Percentiles rank a stretch among this genome's conserved stretches.
These are phyloP conservation scores for Rhaphigaster nebulosa DNA, from an alignment of 2,888 invertebrate genomes.

Conservation along the genomic window DNA sequence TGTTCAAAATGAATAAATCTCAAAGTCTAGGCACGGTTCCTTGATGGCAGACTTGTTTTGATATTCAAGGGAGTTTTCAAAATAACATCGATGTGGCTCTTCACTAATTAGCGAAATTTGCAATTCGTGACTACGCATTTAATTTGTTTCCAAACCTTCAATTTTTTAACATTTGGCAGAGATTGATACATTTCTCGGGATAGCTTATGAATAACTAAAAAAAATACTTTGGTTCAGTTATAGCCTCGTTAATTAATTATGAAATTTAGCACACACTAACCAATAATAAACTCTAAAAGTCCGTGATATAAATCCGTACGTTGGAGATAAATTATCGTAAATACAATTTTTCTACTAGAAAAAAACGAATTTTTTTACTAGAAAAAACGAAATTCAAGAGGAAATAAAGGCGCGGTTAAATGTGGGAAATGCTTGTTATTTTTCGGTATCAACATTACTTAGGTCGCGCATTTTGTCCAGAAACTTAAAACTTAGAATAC, in stretches of 20 bases:
- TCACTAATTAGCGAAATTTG: conserved; percentile 36
- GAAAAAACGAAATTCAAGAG: no score
- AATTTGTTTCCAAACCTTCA: conserved; percentile 23
- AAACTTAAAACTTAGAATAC: no score
- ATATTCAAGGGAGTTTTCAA: conserved; percentile 43
- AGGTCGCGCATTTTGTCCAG: no score
- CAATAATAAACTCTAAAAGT: no score
- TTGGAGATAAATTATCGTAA: no score
- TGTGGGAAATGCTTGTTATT: no score
- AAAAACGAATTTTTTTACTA: no score
- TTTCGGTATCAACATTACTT: no score
- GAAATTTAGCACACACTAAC: no score
- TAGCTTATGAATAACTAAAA: background rate
- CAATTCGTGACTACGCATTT: conserved; percentile 36
- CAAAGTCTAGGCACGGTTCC: conserved; percentile 43
- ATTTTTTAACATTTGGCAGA: background rate
- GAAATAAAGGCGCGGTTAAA: no score
- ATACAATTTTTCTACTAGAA: no score
- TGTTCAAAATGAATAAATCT: conserved; percentile 32
- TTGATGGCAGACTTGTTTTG: background rate
- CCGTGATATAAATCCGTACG: no score
- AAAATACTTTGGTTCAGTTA: background rate
- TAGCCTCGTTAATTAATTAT: background rate
- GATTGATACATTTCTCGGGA: background rate
- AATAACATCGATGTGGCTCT: conserved; percentile 44